Conservation (phyloP, 2,113 vertebrate genomes). For the Struthidea cinerea region DNA sequence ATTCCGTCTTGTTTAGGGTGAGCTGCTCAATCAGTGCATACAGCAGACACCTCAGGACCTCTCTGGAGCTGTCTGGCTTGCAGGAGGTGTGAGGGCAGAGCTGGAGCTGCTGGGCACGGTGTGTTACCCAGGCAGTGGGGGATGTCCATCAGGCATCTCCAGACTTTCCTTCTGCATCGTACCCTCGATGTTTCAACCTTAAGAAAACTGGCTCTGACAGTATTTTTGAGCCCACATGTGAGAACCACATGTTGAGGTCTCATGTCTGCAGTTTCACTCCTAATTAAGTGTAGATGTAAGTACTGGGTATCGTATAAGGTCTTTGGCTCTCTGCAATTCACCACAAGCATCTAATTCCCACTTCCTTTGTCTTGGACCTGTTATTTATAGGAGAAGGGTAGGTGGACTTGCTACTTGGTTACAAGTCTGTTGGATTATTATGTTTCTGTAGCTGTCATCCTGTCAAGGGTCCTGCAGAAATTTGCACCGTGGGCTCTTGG, state of each 20-base stretch:
- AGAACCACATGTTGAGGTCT: constrained; percentile 65
- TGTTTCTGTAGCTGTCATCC: constrained; percentile 20
- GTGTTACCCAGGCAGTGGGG: not conserved
- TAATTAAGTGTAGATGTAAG: constrained; percentile 59
- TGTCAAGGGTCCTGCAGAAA: constrained; percentile 20
- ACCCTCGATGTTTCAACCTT: not conserved
- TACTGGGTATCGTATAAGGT: constrained; percentile 35
- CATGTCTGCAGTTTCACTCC: constrained; percentile 61
- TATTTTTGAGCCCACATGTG: constrained; percentile 52
- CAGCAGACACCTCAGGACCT: not conserved
- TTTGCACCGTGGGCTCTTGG: not conserved
- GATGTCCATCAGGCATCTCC: not conserved
- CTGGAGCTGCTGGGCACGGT: not conserved
- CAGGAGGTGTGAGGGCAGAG: not conserved
- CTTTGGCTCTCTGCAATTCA: constrained; percentile 48
- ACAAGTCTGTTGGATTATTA: constrained; percentile 5
- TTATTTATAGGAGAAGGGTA: constrained; percentile 32
- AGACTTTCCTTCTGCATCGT: not conserved
- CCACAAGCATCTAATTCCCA: constrained; percentile 54
- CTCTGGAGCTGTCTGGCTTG: not conserved
- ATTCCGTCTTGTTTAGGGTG: not conserved
- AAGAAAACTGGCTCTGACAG: constrained; percentile 24
- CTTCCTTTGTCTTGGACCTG: constrained; percentile 26
- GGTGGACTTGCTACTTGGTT: constrained; percentile 17
- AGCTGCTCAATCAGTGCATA: not conserved